These are phyloP conservation scores for Myopa testacea DNA, from an alignment of 2,888 invertebrate genomes.

Conservation along the genomic window DNA sequence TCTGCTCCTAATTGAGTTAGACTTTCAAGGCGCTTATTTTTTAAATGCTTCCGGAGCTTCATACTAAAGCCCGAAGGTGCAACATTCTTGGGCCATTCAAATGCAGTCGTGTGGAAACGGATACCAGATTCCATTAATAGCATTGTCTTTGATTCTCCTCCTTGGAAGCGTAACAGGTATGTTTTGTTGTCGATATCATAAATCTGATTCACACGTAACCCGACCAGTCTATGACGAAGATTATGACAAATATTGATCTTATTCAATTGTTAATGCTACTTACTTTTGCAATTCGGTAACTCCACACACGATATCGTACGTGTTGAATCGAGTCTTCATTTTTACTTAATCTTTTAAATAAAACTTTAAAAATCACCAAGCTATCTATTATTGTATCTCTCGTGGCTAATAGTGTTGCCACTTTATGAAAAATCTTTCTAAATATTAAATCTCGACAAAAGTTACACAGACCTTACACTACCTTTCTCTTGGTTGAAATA, in stretches of 20 bases:
- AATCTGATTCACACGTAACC: constrained; percentile 95
- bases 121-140: constrained; percentile 94
- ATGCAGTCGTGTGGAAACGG: constrained; percentile 92
- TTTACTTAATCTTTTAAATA: not conserved
- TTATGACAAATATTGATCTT: constrained; percentile 15
- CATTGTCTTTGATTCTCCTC: constrained; percentile 88
- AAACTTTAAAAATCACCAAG: not conserved
- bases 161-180: constrained; percentile 88
- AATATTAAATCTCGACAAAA: too few species aligned
- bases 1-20: constrained; percentile 91
- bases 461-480: too few species aligned
- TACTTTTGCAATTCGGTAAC: constrained; percentile 89
- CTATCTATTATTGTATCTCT: not conserved
- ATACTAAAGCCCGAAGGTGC: constrained; percentile 97
- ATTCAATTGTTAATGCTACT: constrained; percentile 51
- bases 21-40: constrained; percentile 91
- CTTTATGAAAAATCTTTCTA: too few species aligned
- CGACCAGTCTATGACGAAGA: constrained; percentile 75
- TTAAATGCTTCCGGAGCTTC: constrained; percentile 98
- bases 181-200: constrained; percentile 98
- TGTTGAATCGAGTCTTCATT: constrained; percentile 84
- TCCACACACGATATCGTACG: constrained; percentile 91
- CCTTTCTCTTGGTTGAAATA: too few species aligned
- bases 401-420: too few species aligned
- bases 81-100: constrained; percentile 98